phyloP scores from a whole-genome alignment of 1,140 invertebrate genomes.

The Matsumurasca onukii region DNA sequence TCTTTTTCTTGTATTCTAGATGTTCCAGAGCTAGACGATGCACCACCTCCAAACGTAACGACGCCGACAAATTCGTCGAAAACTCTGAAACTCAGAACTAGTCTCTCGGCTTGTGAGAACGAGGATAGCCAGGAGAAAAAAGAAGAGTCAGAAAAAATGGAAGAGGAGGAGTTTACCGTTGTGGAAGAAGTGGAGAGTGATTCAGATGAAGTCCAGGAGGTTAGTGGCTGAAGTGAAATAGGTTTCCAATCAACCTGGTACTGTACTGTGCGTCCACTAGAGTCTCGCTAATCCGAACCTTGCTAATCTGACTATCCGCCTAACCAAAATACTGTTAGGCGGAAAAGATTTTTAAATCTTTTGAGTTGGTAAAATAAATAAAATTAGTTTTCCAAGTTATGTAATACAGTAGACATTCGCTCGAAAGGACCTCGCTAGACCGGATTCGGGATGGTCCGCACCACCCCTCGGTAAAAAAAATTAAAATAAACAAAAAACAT shows the following conservation, averaged over 20 bases:
- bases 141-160: conserved; percentile 32
- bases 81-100: conserved; percentile 39
- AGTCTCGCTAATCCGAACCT: too few species aligned
- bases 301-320: too few species aligned
- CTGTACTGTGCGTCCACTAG: too few species aligned
- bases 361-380: too few species aligned
- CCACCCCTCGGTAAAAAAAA: too few species aligned
- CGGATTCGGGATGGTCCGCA: too few species aligned
- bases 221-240: conserved; percentile 9
- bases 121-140: conserved; percentile 35
- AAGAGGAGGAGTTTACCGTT: conserved; percentile 19
- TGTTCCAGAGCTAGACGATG: conserved; percentile 47
- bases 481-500: too few species aligned
- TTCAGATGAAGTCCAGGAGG: conserved; percentile 28
- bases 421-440: too few species aligned
- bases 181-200: conserved; percentile 9
- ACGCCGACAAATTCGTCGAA: conserved; percentile 36
- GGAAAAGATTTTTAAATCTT: too few species aligned
- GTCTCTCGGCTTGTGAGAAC: conserved; percentile 32
- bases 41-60: conserved; percentile 41
- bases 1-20: conserved; percentile 35
- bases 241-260: too few species aligned
- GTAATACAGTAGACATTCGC: too few species aligned
- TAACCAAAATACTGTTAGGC: too few species aligned
- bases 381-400: background rate